phyloP scores from a whole-genome alignment of 1,140 invertebrate species.

The Sminthurinus signatus region DNA sequence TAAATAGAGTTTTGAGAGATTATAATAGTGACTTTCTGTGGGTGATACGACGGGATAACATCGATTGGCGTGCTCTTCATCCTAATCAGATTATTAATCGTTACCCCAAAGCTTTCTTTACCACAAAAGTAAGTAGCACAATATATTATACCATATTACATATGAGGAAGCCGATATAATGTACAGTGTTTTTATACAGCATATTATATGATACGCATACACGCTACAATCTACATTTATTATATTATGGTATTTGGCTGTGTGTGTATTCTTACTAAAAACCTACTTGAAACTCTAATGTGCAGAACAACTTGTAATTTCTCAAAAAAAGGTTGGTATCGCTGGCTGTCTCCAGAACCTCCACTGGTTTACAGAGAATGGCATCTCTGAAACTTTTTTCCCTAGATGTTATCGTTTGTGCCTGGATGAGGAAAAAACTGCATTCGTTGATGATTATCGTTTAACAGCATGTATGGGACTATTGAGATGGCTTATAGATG shows the following conservation, averaged over 20 bases:
- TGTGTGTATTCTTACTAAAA: too few species aligned
- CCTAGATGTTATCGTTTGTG: constrained; percentile 81
- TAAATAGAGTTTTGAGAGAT: constrained; percentile 49
- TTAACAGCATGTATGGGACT: constrained; percentile 77
- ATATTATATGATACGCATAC: too few species aligned
- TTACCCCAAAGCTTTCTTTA: constrained; percentile 74
- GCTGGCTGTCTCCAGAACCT: constrained; percentile 74
- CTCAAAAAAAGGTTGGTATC: constrained; percentile 61
- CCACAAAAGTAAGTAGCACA: constrained; percentile 64
- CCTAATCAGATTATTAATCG: constrained; percentile 62
- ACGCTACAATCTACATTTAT: constrained; percentile 1
- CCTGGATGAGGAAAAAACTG: constrained; percentile 74
- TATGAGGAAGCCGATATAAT: too few species aligned
- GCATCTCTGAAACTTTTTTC: constrained; percentile 69
- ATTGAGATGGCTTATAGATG: constrained; percentile 64
- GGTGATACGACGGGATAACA: constrained; percentile 75
- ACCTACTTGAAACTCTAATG: too few species aligned
- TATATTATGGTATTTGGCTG: background rate
- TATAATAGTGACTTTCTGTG: constrained; percentile 72
- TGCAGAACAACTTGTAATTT: constrained; percentile 40
- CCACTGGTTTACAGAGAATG: constrained; percentile 80
- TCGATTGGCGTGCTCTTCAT: constrained; percentile 54
- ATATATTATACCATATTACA: too few species aligned
- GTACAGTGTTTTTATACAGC: too few species aligned
- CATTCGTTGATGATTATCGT: constrained; percentile 84